Conservation (phyloP, 2,888 invertebrate species). For the Scaptomyza caliginosa region DNA sequence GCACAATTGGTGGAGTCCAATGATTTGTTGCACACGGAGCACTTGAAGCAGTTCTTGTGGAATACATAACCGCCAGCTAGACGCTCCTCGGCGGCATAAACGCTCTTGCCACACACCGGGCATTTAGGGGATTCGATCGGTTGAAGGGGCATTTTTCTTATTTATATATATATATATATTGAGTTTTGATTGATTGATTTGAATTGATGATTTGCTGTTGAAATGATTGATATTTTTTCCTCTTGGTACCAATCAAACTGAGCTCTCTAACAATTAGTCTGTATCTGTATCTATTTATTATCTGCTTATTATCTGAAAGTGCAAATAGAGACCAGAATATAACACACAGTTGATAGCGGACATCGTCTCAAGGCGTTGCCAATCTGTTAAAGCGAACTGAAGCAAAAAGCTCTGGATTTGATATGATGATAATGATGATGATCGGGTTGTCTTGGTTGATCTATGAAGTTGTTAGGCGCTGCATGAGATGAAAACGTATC, state of each 20-base stretch:
- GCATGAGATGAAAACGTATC: slow-evolving; percentile 43
- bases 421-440: slow-evolving; percentile 7
- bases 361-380: slow-evolving; percentile 38
- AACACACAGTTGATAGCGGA: slow-evolving; percentile 34
- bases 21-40: slow-evolving; percentile 76
- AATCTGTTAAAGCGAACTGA: slow-evolving; percentile 17
- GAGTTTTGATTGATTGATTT: background rate
- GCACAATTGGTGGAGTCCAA: slow-evolving; percentile 72
- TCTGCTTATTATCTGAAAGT: slow-evolving; percentile 75
- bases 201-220: background rate
- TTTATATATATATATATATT: slow-evolving; percentile 38
- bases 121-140: slow-evolving; percentile 72
- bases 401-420: slow-evolving; percentile 36
- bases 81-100: slow-evolving; percentile 72
- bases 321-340: slow-evolving; percentile 60
- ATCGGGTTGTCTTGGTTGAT: background rate
- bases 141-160: slow-evolving; percentile 61
- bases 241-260: slow-evolving; percentile 18
- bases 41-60: slow-evolving; percentile 78
- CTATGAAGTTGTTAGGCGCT: slow-evolving; percentile 39
- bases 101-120: slow-evolving; percentile 71
- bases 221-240: slow-evolving; percentile 10
- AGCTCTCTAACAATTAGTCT: slow-evolving; percentile 40
- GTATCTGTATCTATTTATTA: slow-evolving; percentile 55
- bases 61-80: slow-evolving; percentile 70